Conservation (phyloP, 2,888 invertebrate species). For the Pseudoips prasinana region DNA sequence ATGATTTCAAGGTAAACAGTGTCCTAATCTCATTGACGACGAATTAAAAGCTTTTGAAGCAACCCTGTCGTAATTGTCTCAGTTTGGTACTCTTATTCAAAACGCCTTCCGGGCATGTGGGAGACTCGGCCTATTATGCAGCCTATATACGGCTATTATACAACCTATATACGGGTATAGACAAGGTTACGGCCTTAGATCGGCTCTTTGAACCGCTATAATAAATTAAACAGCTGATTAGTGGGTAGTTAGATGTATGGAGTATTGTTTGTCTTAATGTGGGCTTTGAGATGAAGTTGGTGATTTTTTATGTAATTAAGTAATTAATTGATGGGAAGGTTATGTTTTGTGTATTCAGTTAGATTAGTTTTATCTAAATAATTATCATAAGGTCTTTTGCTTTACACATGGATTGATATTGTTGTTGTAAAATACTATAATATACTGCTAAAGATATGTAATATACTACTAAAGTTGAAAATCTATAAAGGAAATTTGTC, state of each 20-base stretch:
- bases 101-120: conserved; percentile 36
- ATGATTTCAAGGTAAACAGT: too few species aligned
- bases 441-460: too few species aligned
- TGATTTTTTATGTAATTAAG: neutral
- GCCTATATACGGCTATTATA: conserved; percentile 35
- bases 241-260: conserved; percentile 26
- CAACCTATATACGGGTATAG: conserved; percentile 6
- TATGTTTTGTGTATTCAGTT: too few species aligned
- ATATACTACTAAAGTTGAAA: too few species aligned
- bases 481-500: too few species aligned
- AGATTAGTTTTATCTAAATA: too few species aligned
- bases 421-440: too few species aligned
- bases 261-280: conserved; percentile 19
- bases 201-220: conserved; percentile 19
- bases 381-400: too few species aligned
- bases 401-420: too few species aligned
- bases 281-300: conserved; percentile 1
- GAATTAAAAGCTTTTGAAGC: too few species aligned
- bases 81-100: neutral
- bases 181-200: conserved; percentile 34
- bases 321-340: neutral
- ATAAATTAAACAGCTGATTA: conserved; percentile 26
- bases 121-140: conserved; percentile 42
- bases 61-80: neutral
- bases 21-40: too few species aligned